Percentiles rank a stretch among this genome's conserved stretches.
phyloP scores from a whole-genome alignment of 2,797 vertebrate genomes.

The Anisognathus igniventris region DNA sequence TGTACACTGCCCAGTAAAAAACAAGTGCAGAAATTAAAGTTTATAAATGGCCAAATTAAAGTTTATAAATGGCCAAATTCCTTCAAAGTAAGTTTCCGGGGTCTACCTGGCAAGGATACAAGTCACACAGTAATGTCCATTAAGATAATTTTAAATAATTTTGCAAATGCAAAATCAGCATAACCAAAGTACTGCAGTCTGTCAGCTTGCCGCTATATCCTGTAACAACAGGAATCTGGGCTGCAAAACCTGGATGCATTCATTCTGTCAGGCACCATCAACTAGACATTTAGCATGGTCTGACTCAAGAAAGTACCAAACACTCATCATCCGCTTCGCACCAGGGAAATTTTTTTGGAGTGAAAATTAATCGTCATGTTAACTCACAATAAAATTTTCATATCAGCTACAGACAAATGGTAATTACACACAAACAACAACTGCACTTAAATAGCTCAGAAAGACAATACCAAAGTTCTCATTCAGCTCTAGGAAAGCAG shows the following conservation, averaged over 20 bases:
- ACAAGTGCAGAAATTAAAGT: not conserved
- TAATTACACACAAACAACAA: fast-evolving
- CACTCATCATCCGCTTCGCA: not conserved
- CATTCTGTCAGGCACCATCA: not conserved
- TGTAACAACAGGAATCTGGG: not conserved
- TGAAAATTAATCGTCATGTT: not conserved
- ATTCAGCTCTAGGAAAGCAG: not conserved
- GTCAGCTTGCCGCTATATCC: not conserved
- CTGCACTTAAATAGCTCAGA: not conserved
- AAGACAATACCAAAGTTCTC: not conserved
- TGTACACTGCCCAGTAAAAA: not conserved
- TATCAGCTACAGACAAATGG: not conserved
- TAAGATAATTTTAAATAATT: not conserved
- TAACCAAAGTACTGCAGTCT: not conserved
- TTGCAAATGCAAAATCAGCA: not conserved
- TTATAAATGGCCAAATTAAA: not conserved
- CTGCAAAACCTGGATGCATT: not conserved
- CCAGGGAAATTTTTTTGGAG: not conserved
- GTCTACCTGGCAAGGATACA: not conserved
- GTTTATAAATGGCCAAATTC: not conserved
- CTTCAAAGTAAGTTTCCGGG: not conserved
- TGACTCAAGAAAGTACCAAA: not conserved
- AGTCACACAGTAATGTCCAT: not conserved
- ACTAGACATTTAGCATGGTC: not conserved
- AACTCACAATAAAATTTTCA: not conserved